These are phyloP conservation scores for Drosophila obscura DNA, from an alignment of 1,140 invertebrate species.

Conservation along the genomic window DNA sequence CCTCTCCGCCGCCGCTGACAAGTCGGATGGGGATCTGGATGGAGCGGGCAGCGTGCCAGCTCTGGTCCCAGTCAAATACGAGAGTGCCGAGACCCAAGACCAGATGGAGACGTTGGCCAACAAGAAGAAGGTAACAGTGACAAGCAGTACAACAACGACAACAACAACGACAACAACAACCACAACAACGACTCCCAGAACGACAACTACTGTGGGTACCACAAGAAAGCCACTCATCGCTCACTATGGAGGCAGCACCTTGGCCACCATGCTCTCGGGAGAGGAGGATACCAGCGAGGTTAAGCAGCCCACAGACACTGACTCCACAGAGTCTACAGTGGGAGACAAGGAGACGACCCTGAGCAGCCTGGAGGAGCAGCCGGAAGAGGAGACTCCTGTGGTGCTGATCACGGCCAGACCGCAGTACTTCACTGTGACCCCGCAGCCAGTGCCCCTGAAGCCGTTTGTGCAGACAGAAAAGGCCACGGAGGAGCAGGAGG, in stretches of 20 bases:
- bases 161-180: constrained; percentile 4
- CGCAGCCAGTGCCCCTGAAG: constrained; percentile 13
- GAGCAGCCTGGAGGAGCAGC: constrained; percentile 54
- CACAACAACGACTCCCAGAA: constrained; percentile 9
- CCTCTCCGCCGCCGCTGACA: constrained; percentile 30
- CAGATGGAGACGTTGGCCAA: constrained; percentile 49
- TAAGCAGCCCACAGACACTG: constrained; percentile 18
- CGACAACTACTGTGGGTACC: constrained; percentile 23
- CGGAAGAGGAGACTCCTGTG: constrained; percentile 52
- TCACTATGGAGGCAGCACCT: constrained; percentile 68
- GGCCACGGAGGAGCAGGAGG: constrained; percentile 38
- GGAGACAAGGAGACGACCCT: constrained; percentile 41
- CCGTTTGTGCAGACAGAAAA: constrained; percentile 19
- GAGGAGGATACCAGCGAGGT: constrained; percentile 40
- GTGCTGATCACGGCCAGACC: constrained; percentile 71
- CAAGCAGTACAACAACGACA: background rate
- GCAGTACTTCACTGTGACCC: constrained; percentile 60
- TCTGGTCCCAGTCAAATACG: constrained; percentile 50
- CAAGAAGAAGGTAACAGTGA: constrained; percentile 50
- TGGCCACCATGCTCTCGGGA: constrained; percentile 69
- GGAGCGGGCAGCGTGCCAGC: background rate
- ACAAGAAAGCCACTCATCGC: constrained; percentile 39
- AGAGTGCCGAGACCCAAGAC: constrained; percentile 48
- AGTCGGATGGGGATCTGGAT: constrained; percentile 23
- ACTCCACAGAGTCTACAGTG: constrained; percentile 33